A percentile compares a stretch with the other conserved stretches of the same genome.
phyloP scores from a whole-genome alignment of 1,140 invertebrate genomes.

The Heliothis subflexa region DNA sequence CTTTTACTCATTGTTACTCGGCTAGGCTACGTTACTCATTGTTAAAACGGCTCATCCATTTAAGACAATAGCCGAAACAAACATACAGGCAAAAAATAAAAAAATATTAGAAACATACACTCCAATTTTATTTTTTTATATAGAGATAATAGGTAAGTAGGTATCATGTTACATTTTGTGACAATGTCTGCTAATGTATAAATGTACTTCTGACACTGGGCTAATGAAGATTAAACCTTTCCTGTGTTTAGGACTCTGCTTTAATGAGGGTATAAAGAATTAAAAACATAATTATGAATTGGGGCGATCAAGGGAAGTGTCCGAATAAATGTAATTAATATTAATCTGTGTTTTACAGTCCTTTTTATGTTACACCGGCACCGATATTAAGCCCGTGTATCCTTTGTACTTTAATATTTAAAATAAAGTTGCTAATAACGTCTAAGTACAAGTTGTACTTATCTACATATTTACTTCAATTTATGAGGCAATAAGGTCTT shows the following conservation, averaged over 20 bases:
- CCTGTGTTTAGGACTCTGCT: constrained; percentile 21
- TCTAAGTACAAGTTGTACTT: no score
- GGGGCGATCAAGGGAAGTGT: constrained; percentile 32
- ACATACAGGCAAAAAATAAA: no score
- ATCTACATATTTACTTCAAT: no score
- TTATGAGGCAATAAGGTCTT: no score
- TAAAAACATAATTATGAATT: constrained; percentile 37
- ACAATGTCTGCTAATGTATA: constrained; percentile 7
- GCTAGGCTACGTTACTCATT: no score
- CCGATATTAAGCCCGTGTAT: neutral
- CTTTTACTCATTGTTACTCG: no score
- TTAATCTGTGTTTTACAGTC: constrained; percentile 23
- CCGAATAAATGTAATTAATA: constrained; percentile 33
- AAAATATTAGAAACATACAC: no score
- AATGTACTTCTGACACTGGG: constrained; percentile 12
- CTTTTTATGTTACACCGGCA: neutral
- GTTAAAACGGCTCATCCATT: no score
- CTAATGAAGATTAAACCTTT: constrained; percentile 32
- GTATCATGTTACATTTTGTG: constrained; percentile 38
- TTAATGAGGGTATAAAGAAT: constrained; percentile 40
- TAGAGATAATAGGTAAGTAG: no score
- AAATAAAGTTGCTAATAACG: no score
- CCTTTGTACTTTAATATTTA: neutral
- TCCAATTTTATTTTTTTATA: no score
- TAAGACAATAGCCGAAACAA: no score